Percentiles rank a stretch among this genome's conserved stretches.
phyloP scores from a whole-genome alignment of 2,888 invertebrate genomes.

The Drosophila anceps region DNA sequence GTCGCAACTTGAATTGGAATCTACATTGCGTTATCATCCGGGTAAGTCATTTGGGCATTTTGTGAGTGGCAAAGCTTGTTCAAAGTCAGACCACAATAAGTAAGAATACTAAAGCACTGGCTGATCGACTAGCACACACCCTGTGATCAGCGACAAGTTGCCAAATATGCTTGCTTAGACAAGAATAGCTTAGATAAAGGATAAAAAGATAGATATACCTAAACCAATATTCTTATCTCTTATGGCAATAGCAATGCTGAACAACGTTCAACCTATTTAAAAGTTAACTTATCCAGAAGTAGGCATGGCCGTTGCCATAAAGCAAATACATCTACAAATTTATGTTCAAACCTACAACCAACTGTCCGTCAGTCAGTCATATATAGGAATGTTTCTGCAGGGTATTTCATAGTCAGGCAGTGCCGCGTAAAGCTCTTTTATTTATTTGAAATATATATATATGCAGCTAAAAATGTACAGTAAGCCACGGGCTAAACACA shows the following conservation, averaged over 20 bases:
- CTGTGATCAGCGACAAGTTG: background rate
- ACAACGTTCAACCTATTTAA: background rate
- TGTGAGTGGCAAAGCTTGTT: slow-evolving; percentile 36
- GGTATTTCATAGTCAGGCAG: background rate
- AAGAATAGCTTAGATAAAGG: background rate
- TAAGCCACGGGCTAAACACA: slow-evolving; percentile 12
- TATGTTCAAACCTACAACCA: background rate
- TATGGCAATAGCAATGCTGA: background rate
- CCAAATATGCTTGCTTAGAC: too few species aligned
- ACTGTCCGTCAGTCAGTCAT: background rate
- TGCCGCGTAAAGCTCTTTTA: background rate
- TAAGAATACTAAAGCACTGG: fast-evolving
- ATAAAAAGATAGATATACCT: background rate
- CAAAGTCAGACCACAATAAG: slow-evolving; percentile 17
- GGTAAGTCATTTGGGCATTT: slow-evolving; percentile 51
- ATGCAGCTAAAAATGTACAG: slow-evolving; percentile 11
- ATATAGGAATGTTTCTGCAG: background rate
- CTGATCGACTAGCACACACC: background rate
- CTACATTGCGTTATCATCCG: slow-evolving; percentile 45
- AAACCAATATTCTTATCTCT: background rate
- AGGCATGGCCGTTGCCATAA: background rate
- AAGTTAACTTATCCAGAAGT: background rate
- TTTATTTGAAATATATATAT: slow-evolving; percentile 10
- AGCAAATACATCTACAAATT: background rate
- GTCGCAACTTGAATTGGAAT: slow-evolving; percentile 37